phyloP scores from a whole-genome alignment of 1,140 invertebrate species.

The Lanistes nyassanus region DNA sequence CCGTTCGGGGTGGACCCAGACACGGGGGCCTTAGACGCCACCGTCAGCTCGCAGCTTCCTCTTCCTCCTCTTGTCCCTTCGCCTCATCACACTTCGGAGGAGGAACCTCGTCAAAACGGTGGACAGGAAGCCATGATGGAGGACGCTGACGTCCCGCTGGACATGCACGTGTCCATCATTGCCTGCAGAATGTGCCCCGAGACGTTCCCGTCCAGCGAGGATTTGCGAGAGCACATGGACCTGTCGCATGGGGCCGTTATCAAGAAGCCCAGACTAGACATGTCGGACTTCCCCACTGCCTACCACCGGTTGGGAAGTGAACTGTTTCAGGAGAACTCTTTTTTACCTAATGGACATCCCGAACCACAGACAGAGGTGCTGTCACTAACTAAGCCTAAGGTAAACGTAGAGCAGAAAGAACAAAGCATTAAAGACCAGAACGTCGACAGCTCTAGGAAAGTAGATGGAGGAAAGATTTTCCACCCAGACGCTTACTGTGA shows the following conservation, averaged over 20 bases:
- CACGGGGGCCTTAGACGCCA: slow-evolving; percentile 25
- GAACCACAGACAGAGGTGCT: slow-evolving; percentile 80
- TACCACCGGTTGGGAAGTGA: slow-evolving; percentile 64
- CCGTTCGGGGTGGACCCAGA: slow-evolving; percentile 38
- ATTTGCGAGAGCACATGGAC: slow-evolving; percentile 28
- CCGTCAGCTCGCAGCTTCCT: background rate
- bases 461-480: slow-evolving; percentile 45
- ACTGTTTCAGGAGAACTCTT: slow-evolving; percentile 54
- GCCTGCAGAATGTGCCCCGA: slow-evolving; percentile 36
- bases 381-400: slow-evolving; percentile 21
- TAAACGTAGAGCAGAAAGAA: slow-evolving; percentile 34
- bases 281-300: slow-evolving; percentile 57
- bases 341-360: slow-evolving; percentile 89
- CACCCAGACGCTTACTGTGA: slow-evolving; percentile 87
- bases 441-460: slow-evolving; percentile 28
- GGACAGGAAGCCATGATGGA: slow-evolving; percentile 17
- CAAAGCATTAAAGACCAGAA: slow-evolving; percentile 22
- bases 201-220: slow-evolving; percentile 32
- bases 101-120: slow-evolving; percentile 3
- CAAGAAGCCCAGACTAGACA: slow-evolving; percentile 27
- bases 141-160: slow-evolving; percentile 36
- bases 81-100: slow-evolving; percentile 2
- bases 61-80: background rate
- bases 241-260: slow-evolving; percentile 21
- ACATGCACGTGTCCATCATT: slow-evolving; percentile 35